These are phyloP conservation scores for Spilarctia lutea DNA, from an alignment of 2,888 invertebrate genomes.

Conservation along the genomic window DNA sequence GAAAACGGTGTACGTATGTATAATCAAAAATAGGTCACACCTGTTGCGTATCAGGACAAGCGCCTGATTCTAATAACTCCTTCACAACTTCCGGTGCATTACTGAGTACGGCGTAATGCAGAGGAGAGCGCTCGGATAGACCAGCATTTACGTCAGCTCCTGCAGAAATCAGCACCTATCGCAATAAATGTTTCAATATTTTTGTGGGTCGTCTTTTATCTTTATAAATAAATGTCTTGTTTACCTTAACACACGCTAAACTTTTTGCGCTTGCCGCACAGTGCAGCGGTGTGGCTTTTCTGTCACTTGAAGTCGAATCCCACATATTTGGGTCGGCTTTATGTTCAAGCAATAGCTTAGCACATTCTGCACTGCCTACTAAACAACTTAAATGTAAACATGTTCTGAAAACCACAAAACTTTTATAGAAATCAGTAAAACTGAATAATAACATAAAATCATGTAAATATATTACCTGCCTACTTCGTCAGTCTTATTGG, in stretches of 20 bases:
- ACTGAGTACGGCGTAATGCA: constrained; percentile 94
- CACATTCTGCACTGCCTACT: constrained; percentile 90
- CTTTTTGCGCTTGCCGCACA: constrained; percentile 91
- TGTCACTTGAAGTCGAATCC: constrained; percentile 88
- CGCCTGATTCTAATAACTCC: constrained; percentile 91
- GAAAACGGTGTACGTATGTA: constrained; percentile 22
- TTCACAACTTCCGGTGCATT: constrained; percentile 91
- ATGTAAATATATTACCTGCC: constrained; percentile 86
- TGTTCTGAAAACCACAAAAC: constrained; percentile 63
- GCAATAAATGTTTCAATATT: constrained; percentile 51
- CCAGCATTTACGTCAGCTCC: constrained; percentile 94
- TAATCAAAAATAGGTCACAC: constrained; percentile 71
- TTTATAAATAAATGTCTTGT: constrained; percentile 50
- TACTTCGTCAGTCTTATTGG: constrained; percentile 88
- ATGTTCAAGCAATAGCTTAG: constrained; percentile 89
- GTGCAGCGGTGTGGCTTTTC: constrained; percentile 91
- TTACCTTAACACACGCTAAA: constrained; percentile 87
- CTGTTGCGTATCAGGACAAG: constrained; percentile 94
- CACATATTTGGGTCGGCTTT: constrained; percentile 90
- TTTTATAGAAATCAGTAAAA: constrained; percentile 3
- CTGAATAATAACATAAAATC: background rate
- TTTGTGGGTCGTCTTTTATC: constrained; percentile 53
- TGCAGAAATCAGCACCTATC: constrained; percentile 88
- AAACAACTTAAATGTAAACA: constrained; percentile 92
- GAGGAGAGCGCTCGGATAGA: constrained; percentile 89